Evolutionary conservation across 2,888 invertebrate genomes (phyloP), one percentile per base, ranked within the genome.

Genomic region (Platerodrilus igneus): DNA sequence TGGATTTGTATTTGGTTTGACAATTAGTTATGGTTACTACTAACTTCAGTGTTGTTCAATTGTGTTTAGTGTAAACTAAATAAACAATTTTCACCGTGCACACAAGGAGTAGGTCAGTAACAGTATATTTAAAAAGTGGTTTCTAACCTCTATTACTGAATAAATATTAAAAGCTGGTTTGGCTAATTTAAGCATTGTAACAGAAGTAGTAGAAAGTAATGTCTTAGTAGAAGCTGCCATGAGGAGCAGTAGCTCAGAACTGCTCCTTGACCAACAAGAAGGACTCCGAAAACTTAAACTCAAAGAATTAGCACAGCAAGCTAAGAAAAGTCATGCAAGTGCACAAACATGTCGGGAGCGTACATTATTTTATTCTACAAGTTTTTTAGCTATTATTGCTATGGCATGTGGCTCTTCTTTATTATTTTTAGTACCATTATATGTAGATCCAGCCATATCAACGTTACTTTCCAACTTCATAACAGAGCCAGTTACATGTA

Each of bases 241-340:
- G 81, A 79, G 80, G 73, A 80, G 81, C 74, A 79, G 79, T 73
- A 83, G 81, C 75, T 82, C 82, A 68, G 82, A 83, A 74, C 77
- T 82, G 72, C 78, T 83, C 73, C 79, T 82, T 68, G 81, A 82
- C 69, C 79, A 81, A 69, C 80, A 80, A 73, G 81, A 80, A 72
- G 78, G 78, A 70, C 71, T 78, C 57, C 71, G 78, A 61, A 75
- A 76, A 70, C 71, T 75, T 56, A 78, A 78, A 71, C 72, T 78
- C 41, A 67, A 75, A 67, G 72, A 74, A 70, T 66, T 74, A 67
- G 70, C 75, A 48, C 56, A 57, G 26, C 60, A 62, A 26, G 62
- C 64, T 56, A 70, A 66, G 60, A 61, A 58, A 45, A 61, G 60
- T 53, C 66, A 69, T 57, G 64, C 67, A 52, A 63, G 69, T 51